These are phyloP conservation scores for Gymnocypris eckloni DNA, from an alignment of 2,797 vertebrate species.

Conservation along the genomic window DNA sequence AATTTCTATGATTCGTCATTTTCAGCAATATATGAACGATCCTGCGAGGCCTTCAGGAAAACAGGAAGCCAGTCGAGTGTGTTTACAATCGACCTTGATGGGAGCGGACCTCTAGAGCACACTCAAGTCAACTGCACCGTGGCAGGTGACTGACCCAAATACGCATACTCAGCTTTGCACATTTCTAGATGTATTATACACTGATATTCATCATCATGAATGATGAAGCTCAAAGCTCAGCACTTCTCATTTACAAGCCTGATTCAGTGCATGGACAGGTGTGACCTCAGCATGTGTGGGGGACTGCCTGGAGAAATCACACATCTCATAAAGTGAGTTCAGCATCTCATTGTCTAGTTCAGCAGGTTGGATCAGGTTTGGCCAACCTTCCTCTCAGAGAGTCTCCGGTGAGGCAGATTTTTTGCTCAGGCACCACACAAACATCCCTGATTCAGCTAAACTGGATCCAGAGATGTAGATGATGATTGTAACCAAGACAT, in stretches of 20 bases:
- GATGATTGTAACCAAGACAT: conserved; percentile 10
- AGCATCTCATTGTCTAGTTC: conserved; percentile 50
- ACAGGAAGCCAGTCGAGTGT: conserved; percentile 54
- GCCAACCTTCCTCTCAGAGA: conserved; percentile 23
- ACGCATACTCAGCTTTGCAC: not conserved
- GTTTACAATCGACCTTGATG: conserved; percentile 62
- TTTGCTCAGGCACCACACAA: conserved; percentile 16
- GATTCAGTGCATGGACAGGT: conserved; percentile 43
- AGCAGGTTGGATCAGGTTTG: conserved; percentile 27
- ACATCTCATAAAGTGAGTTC: conserved; percentile 56
- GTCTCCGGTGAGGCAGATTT: conserved; percentile 36
- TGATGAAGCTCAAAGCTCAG: conserved; percentile 44
- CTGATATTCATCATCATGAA: conserved; percentile 37
- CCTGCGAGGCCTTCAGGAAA: conserved; percentile 61
- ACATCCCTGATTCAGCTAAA: conserved; percentile 48
- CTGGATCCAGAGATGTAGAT: not conserved
- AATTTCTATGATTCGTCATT: conserved; percentile 34
- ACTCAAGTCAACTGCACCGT: conserved; percentile 57
- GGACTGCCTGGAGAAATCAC: conserved; percentile 48
- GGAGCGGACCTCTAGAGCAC: conserved; percentile 57
- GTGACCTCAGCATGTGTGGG: conserved; percentile 50
- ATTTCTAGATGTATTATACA: conserved; percentile 12
- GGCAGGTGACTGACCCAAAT: conserved; percentile 50
- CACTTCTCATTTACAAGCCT: conserved; percentile 38
- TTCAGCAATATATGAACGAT: conserved; percentile 62